Evolutionary conservation across 2,888 invertebrate species (phyloP).

Genomic region (Chymomyza procnemis): DNA sequence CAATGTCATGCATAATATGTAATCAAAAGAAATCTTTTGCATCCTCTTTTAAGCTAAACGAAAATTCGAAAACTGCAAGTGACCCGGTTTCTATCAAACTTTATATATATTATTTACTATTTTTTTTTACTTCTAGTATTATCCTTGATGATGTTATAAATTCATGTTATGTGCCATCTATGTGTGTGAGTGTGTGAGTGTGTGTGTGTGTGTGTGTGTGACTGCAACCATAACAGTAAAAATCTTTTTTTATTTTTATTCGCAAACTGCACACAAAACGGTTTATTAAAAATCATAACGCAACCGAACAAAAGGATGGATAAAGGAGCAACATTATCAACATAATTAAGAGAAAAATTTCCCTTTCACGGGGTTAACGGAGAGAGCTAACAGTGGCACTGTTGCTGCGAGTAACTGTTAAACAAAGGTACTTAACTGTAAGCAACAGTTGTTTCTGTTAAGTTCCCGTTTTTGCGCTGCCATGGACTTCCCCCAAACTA

Average conservation of each 20-base stretch:
- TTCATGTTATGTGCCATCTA: neutral
- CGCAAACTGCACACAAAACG: neutral
- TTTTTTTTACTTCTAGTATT: neutral
- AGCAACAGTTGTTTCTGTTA: conserved; percentile 23
- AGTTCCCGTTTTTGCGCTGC: neutral
- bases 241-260: neutral
- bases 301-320: neutral
- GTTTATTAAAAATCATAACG: neutral
- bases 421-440: neutral
- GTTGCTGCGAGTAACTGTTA: neutral
- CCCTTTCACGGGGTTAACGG: neutral
- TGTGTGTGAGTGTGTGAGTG: neutral
- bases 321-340: neutral
- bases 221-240: neutral
- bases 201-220: neutral
- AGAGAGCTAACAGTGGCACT: neutral
- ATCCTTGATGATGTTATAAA: neutral
- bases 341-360: neutral
- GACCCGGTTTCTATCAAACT: neutral
- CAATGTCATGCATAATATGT: neutral
- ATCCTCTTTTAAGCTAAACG: neutral
- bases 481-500: too few relatives aligned
- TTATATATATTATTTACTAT: neutral
- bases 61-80: neutral
- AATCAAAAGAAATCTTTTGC: neutral